Base-by-base conservation (phyloP, 2,888 invertebrate genomes). In the Scaptomyza caliginosa region DNA sequence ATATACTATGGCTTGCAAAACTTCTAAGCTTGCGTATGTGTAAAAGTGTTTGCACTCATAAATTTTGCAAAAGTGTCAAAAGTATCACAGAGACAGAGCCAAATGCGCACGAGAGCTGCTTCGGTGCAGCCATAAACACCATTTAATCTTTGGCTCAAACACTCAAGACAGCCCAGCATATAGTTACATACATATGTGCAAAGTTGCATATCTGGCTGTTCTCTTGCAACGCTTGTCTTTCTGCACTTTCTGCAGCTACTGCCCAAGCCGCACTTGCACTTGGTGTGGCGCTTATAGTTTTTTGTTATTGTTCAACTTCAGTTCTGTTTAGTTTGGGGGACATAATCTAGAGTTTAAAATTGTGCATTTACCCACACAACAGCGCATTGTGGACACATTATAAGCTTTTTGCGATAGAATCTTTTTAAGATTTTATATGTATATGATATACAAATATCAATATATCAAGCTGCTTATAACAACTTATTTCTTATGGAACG, bases 71-170 rank as follows among this genome's bases (percentile, higher is more conserved):
- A 84, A 87, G 76, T 83, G 87, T 85, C 86, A 85, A 82, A 87
- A 85, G 74, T 85, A 67, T 68, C 72, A 66, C 58, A 65, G 42
- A 59, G 48, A 72, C 63, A 55, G 50, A 48, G 36, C 24, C 46
- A 43, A 60, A 62, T 50, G 77, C 48, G 34, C 39, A 54, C 10
- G 23, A 16, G 46, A 48, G 57, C 48, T 57, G 77, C 69, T 34
- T n/a, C 60, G 58, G 28, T 56, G 70, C 70, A 70, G 65, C 83
- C 67, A 87, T 86, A 84, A 84, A 84, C 84, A 86, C 84, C 84
- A 84, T 88, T 84, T 86, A 88, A 88, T 88, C 88, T 88, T 77
- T 88, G 81, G 81, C 78, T 80, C 84, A 80, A 74, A 68, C 67
- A 76, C 86, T 80, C 77, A 83, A 77, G 79, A 68, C 59, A 39